Base-by-base conservation (phyloP, 2,888 invertebrate genomes). In the Prenolepis imparis region DNA sequence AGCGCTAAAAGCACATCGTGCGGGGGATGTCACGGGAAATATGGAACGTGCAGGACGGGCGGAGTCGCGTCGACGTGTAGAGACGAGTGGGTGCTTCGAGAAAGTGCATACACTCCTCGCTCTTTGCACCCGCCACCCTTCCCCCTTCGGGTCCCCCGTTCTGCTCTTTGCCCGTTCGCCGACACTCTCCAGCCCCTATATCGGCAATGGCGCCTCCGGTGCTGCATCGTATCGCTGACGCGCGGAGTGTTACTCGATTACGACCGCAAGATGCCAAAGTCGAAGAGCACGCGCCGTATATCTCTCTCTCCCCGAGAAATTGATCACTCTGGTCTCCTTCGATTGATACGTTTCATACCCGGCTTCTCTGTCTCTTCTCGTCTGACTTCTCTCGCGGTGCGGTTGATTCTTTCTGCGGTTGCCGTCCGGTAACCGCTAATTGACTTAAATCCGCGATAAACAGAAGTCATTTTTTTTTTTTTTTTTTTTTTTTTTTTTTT, bases 31-130 rank as follows among this genome's bases (percentile, higher is more conserved):
- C 82, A 85, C 84, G 84, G 44, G 81, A 85, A 85, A 82, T 83
- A 28, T 70, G 87, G 70, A 73, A 85, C 83, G 84, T 78, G 70
- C 78, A 70, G 84, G 83, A 81, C 86, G 82, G 89, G 88, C 81
- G 89, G 88, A 86, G 85, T 85, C 84, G 86, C 68, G 78, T 78
- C 88, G 89, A 88, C 87, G 83, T 88, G 85, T 85, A 86, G 88
- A 90, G 88, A 90, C 87, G 89, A 90, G 90, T 90, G 89, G 85
- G 85, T 90, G 89, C 89, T 84, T 67, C 87, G 88, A 88, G 90
- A 87, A 88, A 89, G 84, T 86, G 86, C 85, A 86, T 80, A 77
- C 77, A 80, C 82, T 75, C 84, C 83, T 85, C 83, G 80, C 80
- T 80, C 78, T 75, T 78, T 78, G 70, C 78, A 68, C 78, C 57